phyloP scores from a whole-genome alignment of 2,888 invertebrate genomes.

The Tiliacea aurago region DNA sequence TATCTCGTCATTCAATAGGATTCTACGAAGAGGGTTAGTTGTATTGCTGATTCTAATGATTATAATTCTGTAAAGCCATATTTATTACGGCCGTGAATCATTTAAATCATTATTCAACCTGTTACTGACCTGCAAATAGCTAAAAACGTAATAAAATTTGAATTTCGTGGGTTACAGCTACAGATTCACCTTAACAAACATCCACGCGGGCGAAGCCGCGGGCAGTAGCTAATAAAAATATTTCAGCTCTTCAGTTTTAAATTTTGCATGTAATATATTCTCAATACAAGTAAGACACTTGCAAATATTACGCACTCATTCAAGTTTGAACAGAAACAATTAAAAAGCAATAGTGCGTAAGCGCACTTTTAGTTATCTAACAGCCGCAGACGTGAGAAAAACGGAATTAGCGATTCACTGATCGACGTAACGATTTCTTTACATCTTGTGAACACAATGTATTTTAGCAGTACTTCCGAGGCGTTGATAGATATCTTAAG shows the following conservation, averaged over 20 bases:
- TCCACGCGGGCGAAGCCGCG: too few species aligned
- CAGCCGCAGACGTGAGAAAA: conserved; percentile 73
- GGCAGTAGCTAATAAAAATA: too few species aligned
- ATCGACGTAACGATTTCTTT: conserved; percentile 71
- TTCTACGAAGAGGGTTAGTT: too few species aligned
- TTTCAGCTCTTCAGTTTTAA: not conserved
- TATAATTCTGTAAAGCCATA: too few species aligned
- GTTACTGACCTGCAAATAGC: too few species aligned
- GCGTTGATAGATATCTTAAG: conserved; percentile 48
- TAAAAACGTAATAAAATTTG: too few species aligned
- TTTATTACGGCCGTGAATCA: too few species aligned
- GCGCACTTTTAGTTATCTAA: conserved; percentile 70
- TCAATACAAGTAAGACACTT: not conserved
- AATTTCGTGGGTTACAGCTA: too few species aligned
- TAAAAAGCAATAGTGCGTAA: conserved; percentile 50
- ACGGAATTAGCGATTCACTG: conserved; percentile 67
- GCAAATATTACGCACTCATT: not conserved
- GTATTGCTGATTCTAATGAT: too few species aligned
- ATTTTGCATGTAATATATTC: not conserved
- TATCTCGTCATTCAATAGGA: too few species aligned
- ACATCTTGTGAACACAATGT: conserved; percentile 64
- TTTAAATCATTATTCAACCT: too few species aligned
- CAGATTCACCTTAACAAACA: too few species aligned
- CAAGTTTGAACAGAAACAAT: conserved; percentile 16
- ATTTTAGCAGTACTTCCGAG: conserved; percentile 59